Evolutionary conservation across 2,888 invertebrate genomes (phyloP).

Genomic region (Lasioglossum figueresi): DNA sequence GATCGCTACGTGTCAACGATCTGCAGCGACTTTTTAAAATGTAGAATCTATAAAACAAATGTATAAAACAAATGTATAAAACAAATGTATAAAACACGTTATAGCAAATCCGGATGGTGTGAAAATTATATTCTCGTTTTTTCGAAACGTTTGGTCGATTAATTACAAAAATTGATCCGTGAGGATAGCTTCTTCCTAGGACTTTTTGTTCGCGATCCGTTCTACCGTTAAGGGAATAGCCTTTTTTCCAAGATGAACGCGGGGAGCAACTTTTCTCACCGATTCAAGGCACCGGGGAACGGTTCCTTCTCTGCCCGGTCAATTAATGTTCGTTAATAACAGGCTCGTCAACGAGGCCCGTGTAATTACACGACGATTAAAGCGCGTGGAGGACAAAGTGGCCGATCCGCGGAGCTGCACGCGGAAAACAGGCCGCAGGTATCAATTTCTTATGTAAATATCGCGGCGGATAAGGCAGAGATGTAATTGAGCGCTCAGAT

Average conservation of each 20-base stretch:
- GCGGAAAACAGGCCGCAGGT: slow-evolving; percentile 22
- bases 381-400: slow-evolving; percentile 9
- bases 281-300: not conserved
- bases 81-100: too few species aligned
- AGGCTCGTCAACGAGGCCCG: slow-evolving; percentile 5
- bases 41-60: too few species aligned
- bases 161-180: not conserved
- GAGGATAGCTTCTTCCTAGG: not conserved
- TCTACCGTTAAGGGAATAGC: not conserved
- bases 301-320: slow-evolving; percentile 4
- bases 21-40: not conserved
- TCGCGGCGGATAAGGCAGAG: slow-evolving; percentile 12
- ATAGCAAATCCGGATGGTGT: not conserved
- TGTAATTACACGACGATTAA: slow-evolving; percentile 44
- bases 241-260: not conserved
- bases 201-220: not conserved
- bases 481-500: slow-evolving; percentile 45
- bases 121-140: not conserved
- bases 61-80: too few species aligned
- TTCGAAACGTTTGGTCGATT: not conserved
- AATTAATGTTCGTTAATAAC: slow-evolving; percentile 57
- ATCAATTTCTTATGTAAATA: slow-evolving; percentile 68
- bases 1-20: not conserved
- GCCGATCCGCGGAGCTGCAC: not conserved
- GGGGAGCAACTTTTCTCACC: slow-evolving; percentile 18